Conservation (phyloP, 1,140 invertebrate genomes). For the Orussus abietinus region DNA sequence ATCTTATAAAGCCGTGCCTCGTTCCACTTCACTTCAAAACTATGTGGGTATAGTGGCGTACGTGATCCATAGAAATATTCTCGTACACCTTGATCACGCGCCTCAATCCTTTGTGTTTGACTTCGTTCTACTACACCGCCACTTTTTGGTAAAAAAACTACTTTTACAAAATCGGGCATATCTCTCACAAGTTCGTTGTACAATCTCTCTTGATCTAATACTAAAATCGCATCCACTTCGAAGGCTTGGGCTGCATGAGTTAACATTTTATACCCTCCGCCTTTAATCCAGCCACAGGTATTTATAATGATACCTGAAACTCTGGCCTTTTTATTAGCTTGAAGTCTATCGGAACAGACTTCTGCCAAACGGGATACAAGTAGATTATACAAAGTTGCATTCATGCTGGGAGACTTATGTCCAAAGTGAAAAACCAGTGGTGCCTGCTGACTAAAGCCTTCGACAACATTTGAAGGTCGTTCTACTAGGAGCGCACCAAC, state of each 20-base stretch:
- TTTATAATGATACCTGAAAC: conserved; percentile 95
- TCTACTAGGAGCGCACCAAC: conserved; percentile 88
- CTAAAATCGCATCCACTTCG: conserved; percentile 92
- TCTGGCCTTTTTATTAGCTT: conserved; percentile 82
- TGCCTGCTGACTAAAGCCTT: conserved; percentile 88
- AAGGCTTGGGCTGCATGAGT: conserved; percentile 88
- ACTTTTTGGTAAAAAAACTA: conserved; percentile 92
- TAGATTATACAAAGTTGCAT: conserved; percentile 82
- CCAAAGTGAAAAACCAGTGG: conserved; percentile 94
- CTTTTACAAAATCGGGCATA: conserved; percentile 89
- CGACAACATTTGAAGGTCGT: conserved; percentile 84
- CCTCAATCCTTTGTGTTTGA: conserved; percentile 66
- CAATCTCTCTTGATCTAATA: conserved; percentile 93
- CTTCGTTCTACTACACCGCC: conserved; percentile 91
- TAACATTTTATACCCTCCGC: conserved; percentile 77
- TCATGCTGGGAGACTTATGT: conserved; percentile 72
- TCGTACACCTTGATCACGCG: conserved; percentile 74
- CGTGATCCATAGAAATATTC: conserved; percentile 94
- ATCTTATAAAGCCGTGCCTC: conserved; percentile 93
- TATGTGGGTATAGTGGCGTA: conserved; percentile 85
- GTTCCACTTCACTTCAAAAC: conserved; percentile 82
- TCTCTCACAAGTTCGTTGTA: conserved; percentile 93
- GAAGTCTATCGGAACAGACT: conserved; percentile 79
- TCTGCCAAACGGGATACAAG: conserved; percentile 82
- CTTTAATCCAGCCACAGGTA: conserved; percentile 96